Evolutionary conservation across 2,113 vertebrate genomes (phyloP), one percentile per base, ranked within the genome.

Genomic region (Chinchilla lanigera): DNA sequence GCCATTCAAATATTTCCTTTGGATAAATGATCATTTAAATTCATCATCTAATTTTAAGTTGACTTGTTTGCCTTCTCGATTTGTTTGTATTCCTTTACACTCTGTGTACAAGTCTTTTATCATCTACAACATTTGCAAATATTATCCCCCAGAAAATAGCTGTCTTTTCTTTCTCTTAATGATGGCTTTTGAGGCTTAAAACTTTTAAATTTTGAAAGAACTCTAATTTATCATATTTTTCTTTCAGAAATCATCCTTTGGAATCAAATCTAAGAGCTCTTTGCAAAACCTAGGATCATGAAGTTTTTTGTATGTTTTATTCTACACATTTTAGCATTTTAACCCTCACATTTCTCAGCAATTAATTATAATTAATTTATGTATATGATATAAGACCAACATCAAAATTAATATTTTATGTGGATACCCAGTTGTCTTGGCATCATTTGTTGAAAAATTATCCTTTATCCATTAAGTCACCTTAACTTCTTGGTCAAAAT

Each of bases 141-240:
- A 67, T 8, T 60, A 60, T 58, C 56, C 50, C 26, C 28, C 13
- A 50, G 28, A 67, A 5, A 35, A 20, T 67, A 58, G 35, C 35
- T 92, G 9, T 56, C 41, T 94, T 94, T 69, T 90, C 44, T 81
- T 85, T 92, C 89, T 44, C 63, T 86, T 69, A 95, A 91, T 80
- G 14, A 38, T 63, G 3, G 2, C 6, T 47, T 93, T 61, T 63
- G 38, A 60, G 19, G 11, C 19, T 77, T 92, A 69, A 86, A 73
- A 52, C 2, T 60, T 95, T 52, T 86, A 88, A 78, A 69, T 90
- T 93, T 92, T 87, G 41, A 67, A 90, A 80, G 67, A 86, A 90
- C 12, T 58, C 11, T 19, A 89, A 44, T 22, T 26, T 89, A 83
- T 75, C 50, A 35, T n/a, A 61, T 26, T 75, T 56, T 81, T 41